Evolutionary conservation across 1,140 invertebrate genomes (phyloP).

Genomic region (Bombus ignitus): DNA sequence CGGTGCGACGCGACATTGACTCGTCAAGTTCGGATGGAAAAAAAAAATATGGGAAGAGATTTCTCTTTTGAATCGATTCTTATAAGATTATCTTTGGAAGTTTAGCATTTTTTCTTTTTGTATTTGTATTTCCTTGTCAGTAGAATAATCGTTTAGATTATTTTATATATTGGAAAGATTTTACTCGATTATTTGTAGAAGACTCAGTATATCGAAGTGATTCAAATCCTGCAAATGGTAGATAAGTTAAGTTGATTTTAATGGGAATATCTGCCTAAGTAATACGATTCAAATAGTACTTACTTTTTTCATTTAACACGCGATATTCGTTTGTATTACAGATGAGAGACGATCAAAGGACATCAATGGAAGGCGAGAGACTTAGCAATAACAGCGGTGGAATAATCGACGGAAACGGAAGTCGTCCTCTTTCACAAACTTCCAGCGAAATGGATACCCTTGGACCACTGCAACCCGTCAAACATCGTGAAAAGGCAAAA

Average conservation of each 20-base stretch:
- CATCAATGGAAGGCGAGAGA: conserved; percentile 80
- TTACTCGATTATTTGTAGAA: neutral
- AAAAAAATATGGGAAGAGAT: neutral
- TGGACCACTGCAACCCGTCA: conserved; percentile 76
- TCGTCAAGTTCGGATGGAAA: neutral
- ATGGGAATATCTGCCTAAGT: neutral
- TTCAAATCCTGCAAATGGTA: neutral
- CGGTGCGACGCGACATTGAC: neutral
- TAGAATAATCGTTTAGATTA: neutral
- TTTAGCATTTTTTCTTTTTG: too few species aligned
- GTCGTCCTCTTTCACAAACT: conserved; percentile 84
- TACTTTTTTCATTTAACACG: neutral
- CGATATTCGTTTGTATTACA: conserved; percentile 58
- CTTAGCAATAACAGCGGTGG: conserved; percentile 74
- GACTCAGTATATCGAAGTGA: too few species aligned
- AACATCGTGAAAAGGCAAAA: conserved; percentile 80
- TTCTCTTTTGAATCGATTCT: neutral
- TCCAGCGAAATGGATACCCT: conserved; percentile 81
- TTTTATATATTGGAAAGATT: too few species aligned
- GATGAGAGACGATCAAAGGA: conserved; percentile 78
- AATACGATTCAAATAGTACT: neutral
- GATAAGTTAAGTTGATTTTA: neutral
- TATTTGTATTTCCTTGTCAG: neutral
- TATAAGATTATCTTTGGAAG: neutral
- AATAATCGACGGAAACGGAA: conserved; percentile 76